Base-by-base conservation (phyloP, 2,113 vertebrate genomes). In the Ia io region DNA sequence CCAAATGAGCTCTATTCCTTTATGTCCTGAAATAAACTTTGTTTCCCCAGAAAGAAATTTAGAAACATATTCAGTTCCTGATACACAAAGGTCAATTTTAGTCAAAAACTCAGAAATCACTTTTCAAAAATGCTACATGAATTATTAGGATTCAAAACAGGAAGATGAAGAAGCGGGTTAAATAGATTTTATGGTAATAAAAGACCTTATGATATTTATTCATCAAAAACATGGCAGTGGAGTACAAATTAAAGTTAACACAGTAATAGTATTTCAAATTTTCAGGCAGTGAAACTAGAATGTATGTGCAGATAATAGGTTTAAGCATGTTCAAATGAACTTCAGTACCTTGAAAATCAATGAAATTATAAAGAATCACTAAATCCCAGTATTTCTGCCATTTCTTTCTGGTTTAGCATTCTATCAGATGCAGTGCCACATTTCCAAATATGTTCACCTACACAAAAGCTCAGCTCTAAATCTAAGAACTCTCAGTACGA, bases 301-400 rank as follows among this genome's bases (percentile, higher is more conserved):
- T 67, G 6, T 88, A 67, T 71, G 35, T 53, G 18, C 16, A 88
- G 25, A 53, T 84, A 91, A 94, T 90, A 91, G 28, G 83, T 51
- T 67, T 95, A 90, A 95, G 83, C 61, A 32, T 78, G 69, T 70
- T 95, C 49, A 95, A 59, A 84, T 88, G 32, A 95, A 95, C 6
- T 47, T 84, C 23, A n/a, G 14, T 42, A 73, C 6, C 85, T 90
- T 91, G 88, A 77, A 89, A 89, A 93, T 73, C 59, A 95, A 95
- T 28, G 82, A 88, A 53, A 84, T 35, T 40, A 96, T 82, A 89
- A 2, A 76, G 47, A 86, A 92, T 76, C 69, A 91, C 4, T 44
- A 40, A 65, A 84, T 4, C 2, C 32, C 49, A 74, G 20, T 77
- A 78, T 85, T 90, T 74, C n/a, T 77, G 65, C 30, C 8, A 67